Evolutionary conservation across 1,140 invertebrate species (phyloP).

Genomic region (Branchinecta lynchi): DNA sequence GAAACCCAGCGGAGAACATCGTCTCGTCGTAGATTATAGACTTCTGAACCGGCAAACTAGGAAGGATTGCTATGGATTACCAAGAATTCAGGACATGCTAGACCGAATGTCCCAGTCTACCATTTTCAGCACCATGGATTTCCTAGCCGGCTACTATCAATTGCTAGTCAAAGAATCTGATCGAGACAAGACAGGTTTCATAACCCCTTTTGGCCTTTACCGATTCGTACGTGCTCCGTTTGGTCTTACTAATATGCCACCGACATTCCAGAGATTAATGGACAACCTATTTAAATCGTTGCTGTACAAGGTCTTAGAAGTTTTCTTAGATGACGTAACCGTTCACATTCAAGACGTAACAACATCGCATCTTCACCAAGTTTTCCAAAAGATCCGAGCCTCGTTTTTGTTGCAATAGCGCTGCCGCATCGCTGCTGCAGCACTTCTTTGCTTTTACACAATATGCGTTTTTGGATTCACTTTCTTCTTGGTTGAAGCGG

Average conservation of each 20-base stretch:
- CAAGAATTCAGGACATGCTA: constrained; percentile 4
- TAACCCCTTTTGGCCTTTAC: neutral
- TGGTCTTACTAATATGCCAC: neutral
- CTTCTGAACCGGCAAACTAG: neutral
- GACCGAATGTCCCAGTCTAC: neutral
- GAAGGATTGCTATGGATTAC: neutral
- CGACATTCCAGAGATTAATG: neutral
- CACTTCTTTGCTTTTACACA: too few species aligned
- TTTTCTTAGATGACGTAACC: constrained; percentile 4
- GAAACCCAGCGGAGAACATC: neutral
- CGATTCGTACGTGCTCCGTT: constrained; percentile 8
- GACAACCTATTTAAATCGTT: neutral
- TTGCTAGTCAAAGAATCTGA: neutral
- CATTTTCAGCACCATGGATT: neutral
- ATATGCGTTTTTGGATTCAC: too few species aligned
- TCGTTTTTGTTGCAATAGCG: too few species aligned
- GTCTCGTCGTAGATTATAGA: neutral
- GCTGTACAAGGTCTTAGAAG: constrained; percentile 1
- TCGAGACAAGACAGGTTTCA: neutral
- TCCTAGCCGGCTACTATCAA: neutral
- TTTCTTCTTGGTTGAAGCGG: too few species aligned
- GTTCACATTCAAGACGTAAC: too few species aligned
- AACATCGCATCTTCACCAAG: too few species aligned
- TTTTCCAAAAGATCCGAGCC: too few species aligned
- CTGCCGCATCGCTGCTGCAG: too few species aligned